Evolutionary conservation across 1,140 invertebrate species (phyloP).

Genomic region (Drosophila grimshawi): DNA sequence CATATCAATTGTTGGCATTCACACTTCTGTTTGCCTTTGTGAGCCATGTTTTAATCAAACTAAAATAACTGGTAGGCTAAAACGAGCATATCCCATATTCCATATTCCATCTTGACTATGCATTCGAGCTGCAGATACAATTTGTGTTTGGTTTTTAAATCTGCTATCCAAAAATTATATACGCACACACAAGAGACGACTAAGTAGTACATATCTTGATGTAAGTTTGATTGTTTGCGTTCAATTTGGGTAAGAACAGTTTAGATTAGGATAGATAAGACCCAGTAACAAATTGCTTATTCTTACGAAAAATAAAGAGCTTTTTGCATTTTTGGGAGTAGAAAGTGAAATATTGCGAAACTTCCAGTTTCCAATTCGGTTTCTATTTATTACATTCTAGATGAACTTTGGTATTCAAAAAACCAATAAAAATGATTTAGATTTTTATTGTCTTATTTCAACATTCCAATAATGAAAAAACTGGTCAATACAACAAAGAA

Average conservation of each 20-base stretch:
- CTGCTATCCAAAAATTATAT: neutral
- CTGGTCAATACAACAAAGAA: too few relatives aligned
- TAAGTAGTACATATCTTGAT: neutral
- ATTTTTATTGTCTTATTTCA: too few relatives aligned
- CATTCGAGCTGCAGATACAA: neutral
- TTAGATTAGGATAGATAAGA: neutral
- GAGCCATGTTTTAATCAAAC: slow-evolving; percentile 76
- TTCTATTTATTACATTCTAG: too few relatives aligned
- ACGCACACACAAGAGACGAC: neutral
- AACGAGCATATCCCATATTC: slow-evolving; percentile 13
- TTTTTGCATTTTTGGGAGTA: too few relatives aligned
- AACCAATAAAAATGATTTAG: too few relatives aligned
- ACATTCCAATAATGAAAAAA: too few relatives aligned
- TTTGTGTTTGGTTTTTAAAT: slow-evolving; percentile 5
- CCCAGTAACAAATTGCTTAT: neutral
- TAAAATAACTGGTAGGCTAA: slow-evolving; percentile 68
- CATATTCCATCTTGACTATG: neutral
- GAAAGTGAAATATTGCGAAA: too few relatives aligned
- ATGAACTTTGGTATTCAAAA: too few relatives aligned
- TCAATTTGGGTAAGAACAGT: neutral
- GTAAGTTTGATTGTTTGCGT: neutral
- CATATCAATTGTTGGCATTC: slow-evolving; percentile 65
- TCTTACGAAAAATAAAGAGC: neutral
- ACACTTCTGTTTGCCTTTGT: slow-evolving; percentile 44
- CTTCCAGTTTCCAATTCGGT: too few relatives aligned